Evolutionary conservation across 2,113 vertebrate genomes (phyloP).

Genomic region (Buteo buteo): DNA sequence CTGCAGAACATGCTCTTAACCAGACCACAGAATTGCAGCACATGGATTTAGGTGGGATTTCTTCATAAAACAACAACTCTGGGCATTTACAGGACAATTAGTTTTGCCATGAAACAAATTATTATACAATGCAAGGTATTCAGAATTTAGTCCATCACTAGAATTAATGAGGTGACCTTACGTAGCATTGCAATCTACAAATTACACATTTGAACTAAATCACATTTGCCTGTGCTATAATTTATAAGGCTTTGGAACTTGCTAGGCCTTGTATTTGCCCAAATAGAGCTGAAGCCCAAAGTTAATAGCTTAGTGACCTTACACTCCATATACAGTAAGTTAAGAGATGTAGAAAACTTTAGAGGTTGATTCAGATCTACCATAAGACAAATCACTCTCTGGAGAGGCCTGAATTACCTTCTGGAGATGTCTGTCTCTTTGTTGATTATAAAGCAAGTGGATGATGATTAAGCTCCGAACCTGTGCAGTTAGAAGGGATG

Average conservation of each 20-base stretch:
- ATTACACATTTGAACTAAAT: background rate
- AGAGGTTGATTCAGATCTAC: background rate
- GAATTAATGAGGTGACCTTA: background rate
- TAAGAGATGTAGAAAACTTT: background rate
- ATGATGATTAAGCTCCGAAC: background rate
- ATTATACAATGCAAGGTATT: background rate
- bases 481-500: background rate
- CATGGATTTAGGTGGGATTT: background rate
- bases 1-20: background rate
- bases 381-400: background rate
- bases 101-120: background rate
- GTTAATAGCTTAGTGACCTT: background rate
- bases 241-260: background rate
- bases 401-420: background rate
- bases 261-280: background rate
- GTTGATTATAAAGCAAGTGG: background rate
- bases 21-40: background rate
- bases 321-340: background rate
- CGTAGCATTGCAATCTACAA: background rate
- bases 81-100: background rate
- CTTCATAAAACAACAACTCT: background rate
- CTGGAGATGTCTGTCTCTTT: background rate
- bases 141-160: background rate
- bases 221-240: background rate
- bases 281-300: background rate